Evolutionary conservation across 2,113 vertebrate genomes (phyloP), one percentile per base, ranked within the genome.

Genomic region (Irena cyanogastra): DNA sequence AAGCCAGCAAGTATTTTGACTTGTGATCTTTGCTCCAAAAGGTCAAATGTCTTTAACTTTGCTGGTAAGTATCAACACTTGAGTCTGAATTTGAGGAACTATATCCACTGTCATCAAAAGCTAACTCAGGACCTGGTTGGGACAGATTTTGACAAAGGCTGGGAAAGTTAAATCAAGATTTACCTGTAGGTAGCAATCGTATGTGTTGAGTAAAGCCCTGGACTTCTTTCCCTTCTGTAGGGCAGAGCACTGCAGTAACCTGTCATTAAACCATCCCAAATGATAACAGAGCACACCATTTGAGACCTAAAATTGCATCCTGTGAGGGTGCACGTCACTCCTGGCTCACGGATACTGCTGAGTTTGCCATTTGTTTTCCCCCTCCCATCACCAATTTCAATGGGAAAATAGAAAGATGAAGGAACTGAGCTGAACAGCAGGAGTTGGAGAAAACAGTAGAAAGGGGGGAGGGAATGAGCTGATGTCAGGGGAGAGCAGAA

Each of bases 21-120:
- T 84, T 35, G 41, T 0, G 56, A 57, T 88, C 88, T 94, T 83
- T 93, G 83, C 85, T 91, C 61, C 37, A 3, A 57, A 64, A 90
- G 93, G 92, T 93, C 83, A 94, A 28, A 90, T 83, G 76, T 60
- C 72, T 75, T 75, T 89, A 64, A 41, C 88, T 97, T 89, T 14
- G 31, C 60, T 45, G 88, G 66, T 83, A 68, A 87, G 64, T 60
- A 75, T 94, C 86, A 71, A 76, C 80, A 42, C 56, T 93, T 75
- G 28, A 63, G 77, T 82, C 76, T 90, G 72, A 81, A 83, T 83
- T 70, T 0, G 19, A 83, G 87, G 69, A 94, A 86, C 47, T 68
- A 9, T 5, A 54, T 44, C 87, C 60, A 9, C 88, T 79, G 66
- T 57, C 65, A 65, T 63, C 57, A 50, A 90, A 72, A 79, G 53